Percentiles rank a stretch among this genome's conserved stretches.
phyloP scores from a whole-genome alignment of 2,113 vertebrate species.

The Galemys pyrenaicus region DNA sequence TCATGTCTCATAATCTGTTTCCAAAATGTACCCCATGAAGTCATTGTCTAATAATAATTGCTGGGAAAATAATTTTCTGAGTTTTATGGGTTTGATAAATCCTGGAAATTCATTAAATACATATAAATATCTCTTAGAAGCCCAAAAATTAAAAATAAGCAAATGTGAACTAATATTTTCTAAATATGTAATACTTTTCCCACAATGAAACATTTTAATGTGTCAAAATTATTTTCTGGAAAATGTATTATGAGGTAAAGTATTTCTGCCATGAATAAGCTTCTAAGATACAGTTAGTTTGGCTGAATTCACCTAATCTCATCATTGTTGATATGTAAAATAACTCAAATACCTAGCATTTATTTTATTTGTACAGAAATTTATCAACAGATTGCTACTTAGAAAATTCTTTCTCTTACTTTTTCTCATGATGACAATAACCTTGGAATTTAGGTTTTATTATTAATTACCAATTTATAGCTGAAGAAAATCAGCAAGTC shows the following conservation, averaged over 20 bases:
- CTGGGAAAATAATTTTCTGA: background rate
- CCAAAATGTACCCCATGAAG: background rate
- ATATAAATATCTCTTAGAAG: background rate
- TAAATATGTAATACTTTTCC: background rate
- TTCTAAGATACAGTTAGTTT: background rate
- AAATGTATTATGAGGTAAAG: background rate
- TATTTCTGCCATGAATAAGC: background rate
- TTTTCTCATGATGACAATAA: constrained; percentile 33
- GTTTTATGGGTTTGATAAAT: background rate
- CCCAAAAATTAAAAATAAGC: background rate
- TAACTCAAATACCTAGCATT: background rate
- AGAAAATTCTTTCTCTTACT: background rate
- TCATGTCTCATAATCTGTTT: background rate
- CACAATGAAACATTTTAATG: background rate
- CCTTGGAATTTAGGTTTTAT: background rate
- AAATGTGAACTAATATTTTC: background rate
- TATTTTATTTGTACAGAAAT: background rate
- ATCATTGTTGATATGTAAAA: background rate
- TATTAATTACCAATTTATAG: background rate
- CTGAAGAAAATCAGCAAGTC: background rate
- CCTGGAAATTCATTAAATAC: background rate
- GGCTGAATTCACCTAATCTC: background rate
- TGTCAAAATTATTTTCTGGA: background rate
- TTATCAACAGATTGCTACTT: background rate
- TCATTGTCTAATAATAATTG: background rate